Evolutionary conservation across 1,140 invertebrate species (phyloP).

Genomic region (Drosophila nannoptera): DNA sequence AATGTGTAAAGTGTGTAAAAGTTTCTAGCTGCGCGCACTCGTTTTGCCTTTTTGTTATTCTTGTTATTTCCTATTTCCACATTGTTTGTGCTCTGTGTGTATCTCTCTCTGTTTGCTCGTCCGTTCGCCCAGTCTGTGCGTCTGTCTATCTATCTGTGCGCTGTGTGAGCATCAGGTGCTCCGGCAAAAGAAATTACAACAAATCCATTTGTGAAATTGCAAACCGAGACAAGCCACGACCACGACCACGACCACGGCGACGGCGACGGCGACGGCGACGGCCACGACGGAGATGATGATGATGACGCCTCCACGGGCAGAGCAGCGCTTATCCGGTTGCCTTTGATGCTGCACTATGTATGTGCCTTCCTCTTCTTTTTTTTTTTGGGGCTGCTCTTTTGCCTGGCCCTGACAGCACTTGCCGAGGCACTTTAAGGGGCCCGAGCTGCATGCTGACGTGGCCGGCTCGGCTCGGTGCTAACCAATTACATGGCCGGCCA

Average conservation of each 20-base stretch:
- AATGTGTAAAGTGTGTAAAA: slow-evolving; percentile 76
- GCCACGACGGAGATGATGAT: slow-evolving; percentile 6
- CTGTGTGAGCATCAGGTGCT: slow-evolving; percentile 72
- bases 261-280: slow-evolving; percentile 39
- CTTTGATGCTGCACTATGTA: slow-evolving; percentile 57
- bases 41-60: slow-evolving; percentile 39
- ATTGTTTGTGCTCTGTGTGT: slow-evolving; percentile 53
- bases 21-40: slow-evolving; percentile 39
- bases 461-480: slow-evolving; percentile 31
- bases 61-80: slow-evolving; percentile 60
- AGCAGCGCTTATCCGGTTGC: slow-evolving; percentile 58
- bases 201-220: slow-evolving; percentile 77
- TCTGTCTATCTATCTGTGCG: slow-evolving; percentile 42
- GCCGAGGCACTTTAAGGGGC: slow-evolving; percentile 24
- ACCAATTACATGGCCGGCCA: slow-evolving; percentile 56
- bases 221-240: slow-evolving; percentile 69
- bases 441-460: too few species aligned
- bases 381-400: slow-evolving; percentile 10
- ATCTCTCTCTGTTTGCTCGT: slow-evolving; percentile 36
- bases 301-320: slow-evolving; percentile 18
- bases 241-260: slow-evolving; percentile 19
- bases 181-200: slow-evolving; percentile 76
- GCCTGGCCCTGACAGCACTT: slow-evolving; percentile 31
- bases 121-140: slow-evolving; percentile 19
- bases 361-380: slow-evolving; percentile 4